Percentiles rank a stretch among this genome's conserved stretches.
Conservation (phyloP, 2,888 invertebrate genomes). For the Macrosiphum euphorbiae region DNA sequence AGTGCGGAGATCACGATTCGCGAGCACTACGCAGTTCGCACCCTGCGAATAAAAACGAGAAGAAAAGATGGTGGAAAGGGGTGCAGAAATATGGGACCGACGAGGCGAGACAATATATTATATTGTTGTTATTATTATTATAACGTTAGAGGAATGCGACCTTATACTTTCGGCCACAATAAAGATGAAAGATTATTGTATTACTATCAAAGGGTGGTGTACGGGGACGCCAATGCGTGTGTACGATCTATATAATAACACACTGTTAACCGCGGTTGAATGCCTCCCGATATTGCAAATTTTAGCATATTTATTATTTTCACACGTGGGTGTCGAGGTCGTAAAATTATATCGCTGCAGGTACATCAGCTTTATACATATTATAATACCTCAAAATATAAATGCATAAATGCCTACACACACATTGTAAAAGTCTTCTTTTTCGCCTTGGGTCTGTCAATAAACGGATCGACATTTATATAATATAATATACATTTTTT, state of each 20-base stretch:
- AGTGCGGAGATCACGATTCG: slow-evolving; percentile 29
- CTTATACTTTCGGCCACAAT: slow-evolving; percentile 17
- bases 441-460: slow-evolving; percentile 18
- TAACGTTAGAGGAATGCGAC: slow-evolving; percentile 29
- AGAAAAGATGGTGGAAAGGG: slow-evolving; percentile 32
- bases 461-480: neutral
- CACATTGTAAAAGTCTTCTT: neutral
- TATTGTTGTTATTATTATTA: neutral
- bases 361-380: neutral
- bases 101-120: neutral
- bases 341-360: neutral
- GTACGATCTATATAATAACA: neutral
- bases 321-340: neutral
- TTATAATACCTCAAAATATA: neutral
- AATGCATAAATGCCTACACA: neutral
- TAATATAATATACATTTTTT: neutral
- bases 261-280: neutral
- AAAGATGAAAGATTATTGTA: slow-evolving; percentile 9
- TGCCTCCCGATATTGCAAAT: neutral
- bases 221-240: neutral
- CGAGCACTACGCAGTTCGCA: neutral
- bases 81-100: neutral
- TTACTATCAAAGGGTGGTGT: neutral
- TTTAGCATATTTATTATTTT: slow-evolving; percentile 12
- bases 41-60: neutral